Evolutionary conservation across 1,140 invertebrate species (phyloP).

Genomic region (Drosophila funebris): DNA sequence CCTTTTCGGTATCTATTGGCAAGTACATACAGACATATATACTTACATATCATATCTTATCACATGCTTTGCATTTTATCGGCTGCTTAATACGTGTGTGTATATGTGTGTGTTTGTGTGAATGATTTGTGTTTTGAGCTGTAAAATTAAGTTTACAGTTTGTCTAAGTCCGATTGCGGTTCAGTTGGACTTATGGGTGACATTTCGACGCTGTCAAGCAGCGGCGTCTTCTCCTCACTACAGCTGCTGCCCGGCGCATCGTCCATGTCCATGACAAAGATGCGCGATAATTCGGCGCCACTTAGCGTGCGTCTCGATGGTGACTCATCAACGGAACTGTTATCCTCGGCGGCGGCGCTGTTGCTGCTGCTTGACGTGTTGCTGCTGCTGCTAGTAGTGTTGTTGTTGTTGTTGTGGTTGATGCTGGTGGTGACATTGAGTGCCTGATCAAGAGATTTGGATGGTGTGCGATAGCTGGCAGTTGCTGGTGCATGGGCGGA

Average conservation of each 20-base stretch:
- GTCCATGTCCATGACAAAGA: constrained; percentile 81
- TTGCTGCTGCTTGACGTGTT: constrained; percentile 29
- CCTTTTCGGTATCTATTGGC: constrained; percentile 19
- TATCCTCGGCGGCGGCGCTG: constrained; percentile 43
- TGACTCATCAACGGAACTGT: constrained; percentile 73
- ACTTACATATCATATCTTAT: constrained; percentile 54
- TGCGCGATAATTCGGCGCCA: constrained; percentile 72
- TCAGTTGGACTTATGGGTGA: constrained; percentile 83
- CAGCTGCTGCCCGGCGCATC: constrained; percentile 65
- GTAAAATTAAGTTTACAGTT: constrained; percentile 52
- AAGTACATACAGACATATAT: constrained; percentile 4
- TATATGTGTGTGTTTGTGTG: constrained; percentile 11
- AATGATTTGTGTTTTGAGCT: constrained; percentile 3
- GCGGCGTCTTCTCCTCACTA: constrained; percentile 82
- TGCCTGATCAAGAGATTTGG: constrained; percentile 65
- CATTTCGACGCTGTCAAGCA: constrained; percentile 82
- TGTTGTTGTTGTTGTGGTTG: constrained; percentile 25
- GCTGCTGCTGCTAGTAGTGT: constrained; percentile 26
- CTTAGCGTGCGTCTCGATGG: constrained; percentile 68
- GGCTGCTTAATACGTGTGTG: constrained; percentile 56
- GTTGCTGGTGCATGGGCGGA: constrained; percentile 36
- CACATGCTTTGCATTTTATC: constrained; percentile 69
- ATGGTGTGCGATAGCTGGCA: constrained; percentile 65
- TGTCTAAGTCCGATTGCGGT: constrained; percentile 61
- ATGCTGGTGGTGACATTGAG: constrained; percentile 32